phyloP scores from a whole-genome alignment of 2,888 invertebrate genomes.

The Atrina japonica region DNA sequence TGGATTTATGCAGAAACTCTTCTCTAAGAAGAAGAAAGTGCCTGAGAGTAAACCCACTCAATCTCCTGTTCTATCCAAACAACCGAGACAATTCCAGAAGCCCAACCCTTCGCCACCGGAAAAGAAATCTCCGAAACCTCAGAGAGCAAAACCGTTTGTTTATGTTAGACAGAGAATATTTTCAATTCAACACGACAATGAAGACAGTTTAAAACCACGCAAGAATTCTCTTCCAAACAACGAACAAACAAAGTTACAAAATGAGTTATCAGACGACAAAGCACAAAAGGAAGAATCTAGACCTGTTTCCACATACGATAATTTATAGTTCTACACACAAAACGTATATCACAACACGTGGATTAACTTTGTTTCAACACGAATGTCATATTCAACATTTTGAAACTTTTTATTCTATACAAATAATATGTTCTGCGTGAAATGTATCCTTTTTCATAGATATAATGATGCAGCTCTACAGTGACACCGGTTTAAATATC shows the following conservation, averaged over 20 bases:
- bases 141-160: slow-evolving; percentile 70
- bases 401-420: too few relatives aligned
- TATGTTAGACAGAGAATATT: slow-evolving; percentile 71
- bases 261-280: neutral
- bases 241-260: too few relatives aligned
- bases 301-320: slow-evolving; percentile 34
- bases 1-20: slow-evolving; percentile 72
- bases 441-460: too few relatives aligned
- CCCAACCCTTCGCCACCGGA: slow-evolving; percentile 46
- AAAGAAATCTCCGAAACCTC: slow-evolving; percentile 50
- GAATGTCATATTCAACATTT: too few relatives aligned
- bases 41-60: slow-evolving; percentile 50
- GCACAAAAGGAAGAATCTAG: slow-evolving; percentile 7
- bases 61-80: slow-evolving; percentile 50
- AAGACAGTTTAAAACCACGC: slow-evolving; percentile 34
- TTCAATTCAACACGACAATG: slow-evolving; percentile 70
- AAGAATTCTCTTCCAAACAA: neutral
- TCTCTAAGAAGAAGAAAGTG: slow-evolving; percentile 71
- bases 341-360: neutral
- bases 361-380: too few relatives aligned
- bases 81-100: slow-evolving; percentile 43
- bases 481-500: too few relatives aligned
- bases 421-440: too few relatives aligned
- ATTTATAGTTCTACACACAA: slow-evolving; percentile 1
- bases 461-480: too few relatives aligned